Conservation (phyloP, 2,113 vertebrate species). For the Phyllostomus discolor region DNA sequence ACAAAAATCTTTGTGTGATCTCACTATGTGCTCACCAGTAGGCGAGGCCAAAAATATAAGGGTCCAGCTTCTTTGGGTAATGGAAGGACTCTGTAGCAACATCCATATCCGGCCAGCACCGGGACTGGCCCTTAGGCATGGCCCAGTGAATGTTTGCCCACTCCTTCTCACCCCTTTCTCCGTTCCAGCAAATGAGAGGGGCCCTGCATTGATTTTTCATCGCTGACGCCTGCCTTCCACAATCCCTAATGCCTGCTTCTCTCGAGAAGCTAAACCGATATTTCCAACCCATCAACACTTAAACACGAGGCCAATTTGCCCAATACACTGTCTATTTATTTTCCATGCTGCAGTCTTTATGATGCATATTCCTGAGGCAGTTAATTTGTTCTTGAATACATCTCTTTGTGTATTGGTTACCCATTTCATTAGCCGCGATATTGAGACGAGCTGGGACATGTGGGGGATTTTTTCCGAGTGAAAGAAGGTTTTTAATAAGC, state of each 20-base stretch:
- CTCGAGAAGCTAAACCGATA: constrained; percentile 48
- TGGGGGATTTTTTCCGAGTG: constrained; percentile 71
- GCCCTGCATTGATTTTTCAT: background rate
- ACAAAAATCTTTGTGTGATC: background rate
- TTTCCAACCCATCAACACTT: constrained; percentile 60
- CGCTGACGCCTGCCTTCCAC: constrained; percentile 11
- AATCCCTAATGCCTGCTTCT: constrained; percentile 16
- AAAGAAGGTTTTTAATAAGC: constrained; percentile 78
- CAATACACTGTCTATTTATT: constrained; percentile 65
- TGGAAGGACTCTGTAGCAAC: background rate
- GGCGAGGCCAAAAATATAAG: background rate
- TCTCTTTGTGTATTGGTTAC: constrained; percentile 73
- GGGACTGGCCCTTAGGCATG: background rate
- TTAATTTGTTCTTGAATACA: constrained; percentile 72
- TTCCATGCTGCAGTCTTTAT: constrained; percentile 62
- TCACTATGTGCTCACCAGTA: background rate
- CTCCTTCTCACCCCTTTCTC: background rate
- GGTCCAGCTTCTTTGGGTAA: background rate
- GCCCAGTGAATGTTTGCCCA: background rate
- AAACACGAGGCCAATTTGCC: constrained; percentile 61
- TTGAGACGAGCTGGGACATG: constrained; percentile 61
- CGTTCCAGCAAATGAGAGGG: background rate
- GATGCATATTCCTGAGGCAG: constrained; percentile 68
- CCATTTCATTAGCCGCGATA: constrained; percentile 73
- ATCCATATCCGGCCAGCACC: background rate